Base-by-base conservation (phyloP, 2,797 vertebrate species). In the Lagodon rhomboides region DNA sequence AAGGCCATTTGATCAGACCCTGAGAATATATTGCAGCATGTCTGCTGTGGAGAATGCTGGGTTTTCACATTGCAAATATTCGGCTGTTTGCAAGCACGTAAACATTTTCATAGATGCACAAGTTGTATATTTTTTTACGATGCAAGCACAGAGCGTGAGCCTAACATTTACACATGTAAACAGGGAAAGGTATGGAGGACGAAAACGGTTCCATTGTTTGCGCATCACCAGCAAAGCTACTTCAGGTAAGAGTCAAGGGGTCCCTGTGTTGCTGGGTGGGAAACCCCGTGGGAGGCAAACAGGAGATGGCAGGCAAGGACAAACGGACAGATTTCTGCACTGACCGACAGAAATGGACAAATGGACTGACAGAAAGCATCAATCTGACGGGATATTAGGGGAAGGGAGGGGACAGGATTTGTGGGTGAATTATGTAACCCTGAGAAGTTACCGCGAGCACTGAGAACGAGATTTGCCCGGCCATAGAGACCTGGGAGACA, bases 401-500 rank as follows among this genome's bases (percentile, higher is more conserved):
- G 64, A 22, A 20, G 77, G 85, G 68, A 75, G 66, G 73, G 77
- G 71, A 67, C 63, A 83, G 70, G 73, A 73, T 80, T 85, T 82
- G 66, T 60, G 74, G 73, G 84, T 91, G 87, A 86, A 86, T 89
- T 77, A 93, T 90, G 85, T 88, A 91, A 88, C 88, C 82, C 94
- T 95, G 85, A 90, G 55, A 90, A 94, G 93, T 96, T 96, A 95
- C 95, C 95, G 93, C 93, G 89, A 94, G 91, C 86, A 94, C 90
- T 93, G 95, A 94, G 95, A 95, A 87, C 92, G 90, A 92, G 94
- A 94, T 94, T 95, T 95, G 90, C 93, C 92, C 67, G 64, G 91
- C 92, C 94, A 94, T 92, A 95, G 89, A 95, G 94, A 95, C 95
- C 95, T 96, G 94, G 89, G 93, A 93, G 92, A 95, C 92, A 95